Evolutionary conservation across 2,888 invertebrate species (phyloP), one percentile per base, ranked within the genome.

Genomic region (Acleris cristana): DNA sequence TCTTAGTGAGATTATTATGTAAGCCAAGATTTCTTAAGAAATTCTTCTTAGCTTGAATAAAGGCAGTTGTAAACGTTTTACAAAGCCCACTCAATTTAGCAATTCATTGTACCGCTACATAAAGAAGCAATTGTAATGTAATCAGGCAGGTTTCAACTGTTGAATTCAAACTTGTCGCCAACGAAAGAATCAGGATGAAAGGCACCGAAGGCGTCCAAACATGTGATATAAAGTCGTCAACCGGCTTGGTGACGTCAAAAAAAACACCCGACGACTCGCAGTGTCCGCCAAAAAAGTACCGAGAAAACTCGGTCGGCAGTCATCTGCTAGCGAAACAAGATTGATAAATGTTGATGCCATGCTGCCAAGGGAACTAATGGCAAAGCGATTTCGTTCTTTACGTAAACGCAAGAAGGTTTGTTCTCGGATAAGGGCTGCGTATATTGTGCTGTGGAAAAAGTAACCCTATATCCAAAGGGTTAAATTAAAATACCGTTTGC

Each of bases 281-380:
- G 70, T 74, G 72, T 75, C 76, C 75, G 75, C 76, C 77, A 79
- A 82, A 84, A 81, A 79, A 59, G 30, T 59, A 76, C 77, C 76
- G 77, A 77, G 78, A 79, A 79, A 80, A 80, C 78, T 79, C 73
- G 72, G 71, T 74, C 79, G 77, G 78, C 77, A 77, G 73, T 74
- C 79, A 76, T 77, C 78, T 73, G 76, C 74, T 64, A 52, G 49
- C 63, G 57, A 64, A 64, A 66, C 67, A 70, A 72, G 79, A 82
- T 82, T 83, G 80, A 82, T 83, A 72, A 14, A 40, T 34, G 34
- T 10, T 10, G 34, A 34, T 34, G 34, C 34, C 74, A 76, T 79
- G 82, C 83, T 83, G 80, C 83, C 81, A 84, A 73, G 76, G 79
- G 64, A 74, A 67, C 61, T 58, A 56, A 62, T 5, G 40, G 51